These are phyloP conservation scores for Todiramphus chloris DNA, from an alignment of 2,113 vertebrate species.

Conservation along the genomic window DNA sequence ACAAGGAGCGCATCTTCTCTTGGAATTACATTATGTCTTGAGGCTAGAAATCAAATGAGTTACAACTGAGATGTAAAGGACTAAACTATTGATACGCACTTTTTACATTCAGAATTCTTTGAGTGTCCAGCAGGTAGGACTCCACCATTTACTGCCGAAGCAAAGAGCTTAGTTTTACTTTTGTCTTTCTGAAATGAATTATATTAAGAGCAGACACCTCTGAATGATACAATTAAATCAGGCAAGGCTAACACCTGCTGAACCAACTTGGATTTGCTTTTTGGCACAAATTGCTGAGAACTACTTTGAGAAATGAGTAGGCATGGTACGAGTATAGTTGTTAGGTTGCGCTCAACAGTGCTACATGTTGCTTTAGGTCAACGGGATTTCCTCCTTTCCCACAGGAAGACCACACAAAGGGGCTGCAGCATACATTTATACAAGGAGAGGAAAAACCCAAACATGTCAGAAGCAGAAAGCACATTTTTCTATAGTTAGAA, in stretches of 20 bases:
- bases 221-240: neutral
- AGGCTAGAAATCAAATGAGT: neutral
- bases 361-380: neutral
- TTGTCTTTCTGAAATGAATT: neutral
- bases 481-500: neutral
- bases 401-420: neutral
- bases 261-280: neutral
- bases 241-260: neutral
- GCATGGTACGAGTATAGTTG: neutral
- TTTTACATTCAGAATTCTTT: neutral
- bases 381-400: neutral
- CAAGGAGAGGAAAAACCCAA: neutral
- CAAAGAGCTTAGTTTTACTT: neutral
- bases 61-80: neutral
- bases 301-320: neutral
- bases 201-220: neutral
- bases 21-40: neutral
- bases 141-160: neutral
- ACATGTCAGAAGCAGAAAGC: neutral
- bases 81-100: neutral
- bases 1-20: neutral
- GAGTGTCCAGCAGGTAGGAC: neutral
- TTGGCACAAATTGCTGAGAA: neutral
- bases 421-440: neutral
- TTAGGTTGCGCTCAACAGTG: neutral